A percentile compares a stretch with the other conserved stretches of the same genome.
Conservation (phyloP, 2,888 invertebrate genomes). For the Scaptomyza flava region DNA sequence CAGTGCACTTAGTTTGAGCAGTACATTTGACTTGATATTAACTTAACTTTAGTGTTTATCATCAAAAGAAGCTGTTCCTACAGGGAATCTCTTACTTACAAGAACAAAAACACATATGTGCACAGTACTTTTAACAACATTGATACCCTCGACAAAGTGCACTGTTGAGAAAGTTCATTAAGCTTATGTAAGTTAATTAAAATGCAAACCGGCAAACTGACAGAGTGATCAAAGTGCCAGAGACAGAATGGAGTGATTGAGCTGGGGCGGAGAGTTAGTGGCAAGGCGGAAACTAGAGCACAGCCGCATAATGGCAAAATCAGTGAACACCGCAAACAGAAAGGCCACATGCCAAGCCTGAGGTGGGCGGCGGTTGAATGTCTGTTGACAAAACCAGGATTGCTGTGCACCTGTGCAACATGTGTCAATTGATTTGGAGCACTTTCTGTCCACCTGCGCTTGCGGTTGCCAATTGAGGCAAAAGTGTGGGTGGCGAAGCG, state of each 20-base stretch:
- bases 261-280: background rate
- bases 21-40: background rate
- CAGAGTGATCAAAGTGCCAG: conserved; percentile 59
- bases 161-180: conserved; percentile 56
- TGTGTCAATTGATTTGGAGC: conserved; percentile 63
- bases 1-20: background rate
- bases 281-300: background rate
- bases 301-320: conserved; percentile 50
- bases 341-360: background rate
- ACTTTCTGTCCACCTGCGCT: background rate
- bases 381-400: conserved; percentile 10
- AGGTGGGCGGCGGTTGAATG: conserved; percentile 1
- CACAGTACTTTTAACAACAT: background rate
- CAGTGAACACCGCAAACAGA: conserved; percentile 59
- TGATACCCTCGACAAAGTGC: background rate
- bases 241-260: conserved; percentile 19
- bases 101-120: background rate
- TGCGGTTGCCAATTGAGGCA: conserved; percentile 9
- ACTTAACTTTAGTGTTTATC: background rate
- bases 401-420: conserved; percentile 53
- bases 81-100: background rate
- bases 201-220: conserved; percentile 55
- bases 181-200: conserved; percentile 68
- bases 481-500: background rate
- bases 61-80: background rate